Base-by-base conservation (phyloP, 2,888 invertebrate species). In the Ormyrus thymus region DNA sequence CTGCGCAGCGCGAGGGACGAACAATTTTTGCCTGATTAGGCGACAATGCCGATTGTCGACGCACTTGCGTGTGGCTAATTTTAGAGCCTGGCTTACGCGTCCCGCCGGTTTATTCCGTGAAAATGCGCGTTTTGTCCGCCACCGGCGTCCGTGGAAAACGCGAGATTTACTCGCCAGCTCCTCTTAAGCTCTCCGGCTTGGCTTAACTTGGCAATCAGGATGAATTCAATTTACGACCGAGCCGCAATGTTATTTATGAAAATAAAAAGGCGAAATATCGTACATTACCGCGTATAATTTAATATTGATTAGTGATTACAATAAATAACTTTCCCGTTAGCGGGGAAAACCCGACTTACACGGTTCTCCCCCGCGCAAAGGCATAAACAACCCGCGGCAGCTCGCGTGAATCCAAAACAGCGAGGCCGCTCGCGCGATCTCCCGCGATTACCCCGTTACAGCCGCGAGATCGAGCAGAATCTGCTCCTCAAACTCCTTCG, bases 21-120 rank as follows among this genome's bases (percentile, higher is more conserved):
- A 73, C 73, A 78, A 74, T 72, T 69, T 78, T 78, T 78, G 58
- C 58, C 64, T 78, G 78, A 78, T 78, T 74, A 74, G 69, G 64
- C 62, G 62, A 74, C 78, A 73, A 69, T 74, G 69, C 53, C 46
- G 29, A 73, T 73, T 15, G 55, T 73, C 64, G 62, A 66, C 29
- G 59, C 48, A 61, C 61, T 68, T 51, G 8, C 45, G 62, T 68
- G 65, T 78, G 53, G 62, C 55, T 73, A 78, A 78, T 62, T 78
- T 66, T 73, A 62, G 15, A 64, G n/a, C 51, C 43, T 45, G 65
- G 48, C 46, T 72, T 66, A 15, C 46, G n/a, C 45, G 11, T 29
- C 29, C 29, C 53, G 15, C 58, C 29, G 53, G 56, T 15, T 73
- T 61, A 45, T 64, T 13, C 68, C 68, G 68, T 73, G 73, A 68